Conservation (phyloP, 2,113 vertebrate genomes). For the Philantomba maxwellii region DNA sequence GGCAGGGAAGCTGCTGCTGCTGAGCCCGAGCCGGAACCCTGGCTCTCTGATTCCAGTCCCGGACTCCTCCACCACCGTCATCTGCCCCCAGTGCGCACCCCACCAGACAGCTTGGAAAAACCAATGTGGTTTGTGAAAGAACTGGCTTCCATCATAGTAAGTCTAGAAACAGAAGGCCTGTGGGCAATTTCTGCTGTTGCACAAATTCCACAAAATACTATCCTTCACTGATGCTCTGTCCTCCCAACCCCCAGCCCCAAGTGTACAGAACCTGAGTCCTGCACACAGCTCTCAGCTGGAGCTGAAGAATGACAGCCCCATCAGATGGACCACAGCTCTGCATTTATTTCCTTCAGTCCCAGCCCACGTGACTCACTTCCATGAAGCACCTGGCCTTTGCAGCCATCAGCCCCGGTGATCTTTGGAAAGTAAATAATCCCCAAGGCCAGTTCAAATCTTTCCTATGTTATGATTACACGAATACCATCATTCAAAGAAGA, state of each 20-base stretch:
- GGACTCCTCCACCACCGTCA: too few relatives aligned
- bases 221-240: neutral
- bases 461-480: neutral
- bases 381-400: neutral
- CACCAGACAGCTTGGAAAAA: neutral
- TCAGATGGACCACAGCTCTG: neutral
- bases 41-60: neutral
- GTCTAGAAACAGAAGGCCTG: neutral
- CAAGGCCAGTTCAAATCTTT: neutral
- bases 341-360: neutral
- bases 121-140: neutral
- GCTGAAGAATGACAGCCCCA: fast-evolving
- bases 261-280: neutral
- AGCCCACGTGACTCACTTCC: neutral
- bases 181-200: neutral
- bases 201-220: neutral
- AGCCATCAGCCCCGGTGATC: neutral
- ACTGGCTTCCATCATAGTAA: neutral
- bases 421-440: neutral
- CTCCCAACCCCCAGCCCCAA: neutral
- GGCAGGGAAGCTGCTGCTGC: too few relatives aligned
- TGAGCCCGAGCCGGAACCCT: neutral
- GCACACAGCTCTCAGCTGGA: neutral
- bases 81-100: neutral
- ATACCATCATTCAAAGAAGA: neutral